Evolutionary conservation across 2,797 vertebrate genomes (phyloP), one percentile per base, ranked within the genome.

Genomic region (Hipposideros larvatus): DNA sequence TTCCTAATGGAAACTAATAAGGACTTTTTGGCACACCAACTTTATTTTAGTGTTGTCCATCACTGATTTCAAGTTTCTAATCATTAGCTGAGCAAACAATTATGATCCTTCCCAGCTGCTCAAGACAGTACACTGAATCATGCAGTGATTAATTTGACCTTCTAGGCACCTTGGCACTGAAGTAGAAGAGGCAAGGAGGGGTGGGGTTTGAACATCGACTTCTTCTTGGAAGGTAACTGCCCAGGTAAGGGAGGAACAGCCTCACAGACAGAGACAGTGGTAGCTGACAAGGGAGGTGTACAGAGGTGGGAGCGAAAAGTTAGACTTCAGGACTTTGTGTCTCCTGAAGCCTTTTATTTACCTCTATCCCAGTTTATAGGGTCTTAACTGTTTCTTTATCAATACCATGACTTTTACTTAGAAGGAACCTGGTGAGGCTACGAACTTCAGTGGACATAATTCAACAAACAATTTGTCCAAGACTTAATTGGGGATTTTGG

Each of bases 61-160:
- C 41, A 74, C 48, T 48, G 70, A 71, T n/a, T 65, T 37, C 82
- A 95, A 48, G 19, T 94, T 97, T 96, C 89, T 92, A 66, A 85
- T 90, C 53, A 88, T 96, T 70, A 90, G 53, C 82, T 97, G 68
- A 92, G 63, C 51, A 95, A 96, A 95, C 41, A 95, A 16, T 90
- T 96, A 53, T 88, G 92, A 96, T 91, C 51, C 68, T 65, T 71
- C 53, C 37, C 89, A 96, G 94, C 73, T 96, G 93, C 63, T 96
- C 82, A 86, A 70, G 73, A 10, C 74, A 91, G 57, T 13, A 59
- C 31, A 80, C 31, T 43, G 53, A 88, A 90, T 74, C 48, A 37
- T 73, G 89, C 34, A 8, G 51, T 59, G 41, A 61, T 79, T 22
- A 4, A 37, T 85, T 83, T 89, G 91, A 96, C 82, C 68, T 88